Percentiles rank a stretch among this genome's conserved stretches.
These are phyloP conservation scores for Alaudala cheleensis DNA, from an alignment of 2,113 vertebrate genomes.

Conservation along the genomic window DNA sequence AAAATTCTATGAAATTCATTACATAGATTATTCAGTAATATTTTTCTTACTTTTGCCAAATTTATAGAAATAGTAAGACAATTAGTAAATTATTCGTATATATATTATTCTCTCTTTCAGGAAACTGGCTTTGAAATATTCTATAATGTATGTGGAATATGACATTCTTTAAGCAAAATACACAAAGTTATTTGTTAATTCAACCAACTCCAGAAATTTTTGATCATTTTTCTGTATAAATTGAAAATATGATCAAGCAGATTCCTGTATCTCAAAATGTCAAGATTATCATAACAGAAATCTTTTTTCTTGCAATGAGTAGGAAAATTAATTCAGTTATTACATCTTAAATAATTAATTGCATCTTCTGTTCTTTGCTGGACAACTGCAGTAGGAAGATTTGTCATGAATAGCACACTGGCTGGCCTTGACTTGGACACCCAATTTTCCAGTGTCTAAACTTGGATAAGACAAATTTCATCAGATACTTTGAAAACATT, in stretches of 20 bases:
- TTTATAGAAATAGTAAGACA: background rate
- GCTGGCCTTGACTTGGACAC: background rate
- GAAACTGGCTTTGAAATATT: background rate
- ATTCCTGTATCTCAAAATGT: background rate
- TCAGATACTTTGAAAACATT: background rate
- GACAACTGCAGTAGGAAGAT: background rate
- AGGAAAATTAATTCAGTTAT: background rate
- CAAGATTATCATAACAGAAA: background rate
- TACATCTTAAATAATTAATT: background rate
- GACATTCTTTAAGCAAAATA: background rate
- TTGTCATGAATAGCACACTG: background rate
- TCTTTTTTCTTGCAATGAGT: background rate
- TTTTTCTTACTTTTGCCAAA: constrained; percentile 8
- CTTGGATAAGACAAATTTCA: background rate
- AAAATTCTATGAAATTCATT: background rate
- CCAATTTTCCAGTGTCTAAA: background rate
- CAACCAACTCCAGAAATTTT: background rate
- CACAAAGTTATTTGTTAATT: background rate
- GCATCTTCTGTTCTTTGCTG: background rate
- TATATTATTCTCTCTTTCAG: background rate
- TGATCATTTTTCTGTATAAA: background rate
- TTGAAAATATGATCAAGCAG: background rate
- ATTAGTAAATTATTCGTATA: constrained; percentile 11
- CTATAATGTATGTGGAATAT: background rate
- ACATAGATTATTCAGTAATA: constrained; percentile 5